phyloP scores from a whole-genome alignment of 1,140 invertebrate species.

The Holcopasites calliopsidis region DNA sequence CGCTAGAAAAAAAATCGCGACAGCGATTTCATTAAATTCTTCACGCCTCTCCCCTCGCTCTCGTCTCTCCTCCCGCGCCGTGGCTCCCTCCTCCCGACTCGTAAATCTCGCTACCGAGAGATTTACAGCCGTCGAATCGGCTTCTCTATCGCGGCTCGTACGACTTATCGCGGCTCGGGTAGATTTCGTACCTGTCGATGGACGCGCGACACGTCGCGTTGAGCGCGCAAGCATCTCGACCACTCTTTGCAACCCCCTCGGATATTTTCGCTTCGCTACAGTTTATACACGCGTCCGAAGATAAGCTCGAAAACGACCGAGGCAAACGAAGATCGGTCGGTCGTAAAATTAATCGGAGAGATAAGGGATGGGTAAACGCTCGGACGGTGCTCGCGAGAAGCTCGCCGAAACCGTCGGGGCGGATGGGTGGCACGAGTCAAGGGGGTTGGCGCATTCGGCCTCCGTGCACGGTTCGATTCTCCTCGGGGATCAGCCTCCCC shows the following conservation, averaged over 20 bases:
- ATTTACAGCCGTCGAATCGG: constrained; percentile 69
- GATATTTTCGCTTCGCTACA: background rate
- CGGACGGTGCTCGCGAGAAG: background rate
- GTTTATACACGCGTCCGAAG: background rate
- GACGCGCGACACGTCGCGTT: constrained; percentile 24
- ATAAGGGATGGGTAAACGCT: background rate
- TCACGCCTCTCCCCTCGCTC: constrained; percentile 34
- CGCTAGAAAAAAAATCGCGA: constrained; percentile 63
- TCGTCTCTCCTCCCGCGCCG: background rate
- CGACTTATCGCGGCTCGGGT: constrained; percentile 63
- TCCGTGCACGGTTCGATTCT: constrained; percentile 70
- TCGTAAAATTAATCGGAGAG: constrained; percentile 10
- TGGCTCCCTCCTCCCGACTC: constrained; percentile 30
- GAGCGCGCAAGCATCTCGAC: background rate
- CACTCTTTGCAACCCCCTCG: background rate
- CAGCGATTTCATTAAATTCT: constrained; percentile 70
- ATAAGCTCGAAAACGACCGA: background rate
- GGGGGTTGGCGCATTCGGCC: constrained; percentile 59
- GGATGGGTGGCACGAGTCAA: constrained; percentile 57
- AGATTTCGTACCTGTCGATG: constrained; percentile 44
- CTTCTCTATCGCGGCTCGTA: constrained; percentile 60
- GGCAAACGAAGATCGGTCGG: background rate
- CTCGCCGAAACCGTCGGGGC: background rate
- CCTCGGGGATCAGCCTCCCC: constrained; percentile 70
- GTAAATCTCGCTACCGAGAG: constrained; percentile 70